phyloP scores from a whole-genome alignment of 2,888 invertebrate genomes.

The Lasioglossum vierecki region DNA sequence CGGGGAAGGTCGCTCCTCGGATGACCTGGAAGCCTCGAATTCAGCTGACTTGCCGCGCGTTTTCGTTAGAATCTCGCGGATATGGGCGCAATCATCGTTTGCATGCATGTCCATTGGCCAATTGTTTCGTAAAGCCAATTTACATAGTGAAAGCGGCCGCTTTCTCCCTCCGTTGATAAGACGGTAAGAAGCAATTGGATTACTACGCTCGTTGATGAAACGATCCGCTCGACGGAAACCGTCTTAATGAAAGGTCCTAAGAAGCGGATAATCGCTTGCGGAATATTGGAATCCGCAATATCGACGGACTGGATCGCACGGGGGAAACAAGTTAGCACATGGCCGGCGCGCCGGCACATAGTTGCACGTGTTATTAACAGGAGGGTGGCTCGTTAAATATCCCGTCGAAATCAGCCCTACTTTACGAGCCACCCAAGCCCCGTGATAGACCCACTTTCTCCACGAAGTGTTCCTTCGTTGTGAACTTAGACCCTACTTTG shows the following conservation, averaged over 20 bases:
- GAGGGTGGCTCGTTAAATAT: conserved; percentile 22
- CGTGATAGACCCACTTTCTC: conserved; percentile 1
- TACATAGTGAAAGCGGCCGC: conserved; percentile 1
- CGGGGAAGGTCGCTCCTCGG: conserved; percentile 29
- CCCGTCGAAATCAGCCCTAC: conserved; percentile 15
- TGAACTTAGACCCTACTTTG: conserved; percentile 17
- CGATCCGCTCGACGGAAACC: not conserved
- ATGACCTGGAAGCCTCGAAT: conserved; percentile 31
- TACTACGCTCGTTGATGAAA: not conserved
- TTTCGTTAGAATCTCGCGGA: not conserved
- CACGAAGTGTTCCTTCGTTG: not conserved
- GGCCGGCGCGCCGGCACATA: not conserved
- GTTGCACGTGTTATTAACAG: conserved; percentile 26
- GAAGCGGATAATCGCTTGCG: not conserved
- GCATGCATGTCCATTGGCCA: conserved; percentile 5
- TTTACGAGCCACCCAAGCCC: conserved; percentile 22
- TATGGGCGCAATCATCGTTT: conserved; percentile 22
- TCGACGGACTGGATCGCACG: not conserved
- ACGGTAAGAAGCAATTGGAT: conserved; percentile 15
- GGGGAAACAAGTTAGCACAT: not conserved
- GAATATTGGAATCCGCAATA: conserved; percentile 11
- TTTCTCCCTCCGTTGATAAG: not conserved
- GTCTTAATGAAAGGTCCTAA: not conserved
- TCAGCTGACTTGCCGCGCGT: conserved; percentile 10
- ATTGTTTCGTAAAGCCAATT: conserved; percentile 8